A percentile compares a stretch with the other conserved stretches of the same genome.
Evolutionary conservation across 1,140 invertebrate species (phyloP).

Genomic region (Drosophila hydei): DNA sequence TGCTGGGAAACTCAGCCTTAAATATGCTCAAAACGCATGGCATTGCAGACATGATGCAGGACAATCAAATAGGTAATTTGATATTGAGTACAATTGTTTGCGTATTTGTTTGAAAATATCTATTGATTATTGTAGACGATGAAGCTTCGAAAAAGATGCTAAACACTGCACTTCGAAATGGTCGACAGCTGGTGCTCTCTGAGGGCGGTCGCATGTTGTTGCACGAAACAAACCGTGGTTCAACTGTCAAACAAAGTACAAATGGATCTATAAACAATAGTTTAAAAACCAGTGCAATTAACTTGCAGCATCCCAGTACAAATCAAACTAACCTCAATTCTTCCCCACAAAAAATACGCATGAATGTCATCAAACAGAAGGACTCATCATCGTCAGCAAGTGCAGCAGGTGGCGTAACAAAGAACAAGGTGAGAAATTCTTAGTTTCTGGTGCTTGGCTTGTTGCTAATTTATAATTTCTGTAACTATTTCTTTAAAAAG

Average conservation of each 20-base stretch:
- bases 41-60: constrained; percentile 89
- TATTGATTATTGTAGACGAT: constrained; percentile 85
- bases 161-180: constrained; percentile 91
- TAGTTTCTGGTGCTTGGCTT: too few relatives aligned
- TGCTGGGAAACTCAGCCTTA: constrained; percentile 82
- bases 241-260: constrained; percentile 51
- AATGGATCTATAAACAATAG: constrained; percentile 51
- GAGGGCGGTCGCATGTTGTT: constrained; percentile 91
- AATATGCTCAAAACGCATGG: constrained; percentile 91
- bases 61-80: constrained; percentile 51
- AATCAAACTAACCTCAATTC: constrained; percentile 34
- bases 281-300: constrained; percentile 36
- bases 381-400: constrained; percentile 30
- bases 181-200: constrained; percentile 91
- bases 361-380: constrained; percentile 72
- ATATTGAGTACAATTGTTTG: constrained; percentile 25
- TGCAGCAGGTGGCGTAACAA: constrained; percentile 51
- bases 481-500: constrained; percentile 30
- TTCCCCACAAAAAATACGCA: constrained; percentile 66
- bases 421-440: constrained; percentile 59
- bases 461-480: too few relatives aligned
- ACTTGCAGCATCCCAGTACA: constrained; percentile 35
- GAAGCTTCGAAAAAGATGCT: constrained; percentile 86
- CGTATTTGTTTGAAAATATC: constrained; percentile 40
- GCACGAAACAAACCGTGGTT: constrained; percentile 84